phyloP scores from a whole-genome alignment of 2,888 invertebrate genomes.

The Eilema griseolum region DNA sequence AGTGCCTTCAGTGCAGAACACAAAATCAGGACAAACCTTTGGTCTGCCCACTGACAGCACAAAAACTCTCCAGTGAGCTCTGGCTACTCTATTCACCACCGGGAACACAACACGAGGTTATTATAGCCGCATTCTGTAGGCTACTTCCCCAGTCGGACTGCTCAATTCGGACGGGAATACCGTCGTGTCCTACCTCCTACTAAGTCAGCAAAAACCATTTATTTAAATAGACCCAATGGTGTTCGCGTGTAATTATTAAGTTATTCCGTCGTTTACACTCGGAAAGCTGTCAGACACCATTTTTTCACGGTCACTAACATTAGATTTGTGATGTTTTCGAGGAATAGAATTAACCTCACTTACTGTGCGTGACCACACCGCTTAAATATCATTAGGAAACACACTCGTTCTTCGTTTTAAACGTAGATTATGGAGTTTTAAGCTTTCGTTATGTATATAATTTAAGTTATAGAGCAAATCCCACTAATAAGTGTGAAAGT shows the following conservation, averaged over 20 bases:
- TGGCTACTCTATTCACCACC: too few species aligned
- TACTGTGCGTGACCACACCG: neutral
- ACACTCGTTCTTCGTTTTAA: neutral
- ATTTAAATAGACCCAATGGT: neutral
- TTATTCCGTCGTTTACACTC: neutral
- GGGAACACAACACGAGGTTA: too few species aligned
- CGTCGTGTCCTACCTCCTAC: too few species aligned
- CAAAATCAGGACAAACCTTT: too few species aligned
- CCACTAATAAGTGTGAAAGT: too few species aligned
- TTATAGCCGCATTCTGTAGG: too few species aligned
- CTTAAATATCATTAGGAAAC: conserved; percentile 1
- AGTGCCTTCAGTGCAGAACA: too few species aligned
- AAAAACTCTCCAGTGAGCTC: too few species aligned
- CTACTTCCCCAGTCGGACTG: too few species aligned
- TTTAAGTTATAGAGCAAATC: neutral
- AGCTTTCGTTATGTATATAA: conserved; percentile 1
- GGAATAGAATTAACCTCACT: neutral
- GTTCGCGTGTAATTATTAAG: neutral
- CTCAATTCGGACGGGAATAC: too few species aligned
- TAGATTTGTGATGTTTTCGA: neutral
- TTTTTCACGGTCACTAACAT: neutral
- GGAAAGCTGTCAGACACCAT: neutral
- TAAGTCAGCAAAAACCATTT: neutral
- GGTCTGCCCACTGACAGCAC: too few species aligned
- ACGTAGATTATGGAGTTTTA: neutral